Percentiles rank a stretch among this genome's conserved stretches.
Conservation (phyloP, 2,888 invertebrate genomes). For the Drosophila villosipedis region DNA sequence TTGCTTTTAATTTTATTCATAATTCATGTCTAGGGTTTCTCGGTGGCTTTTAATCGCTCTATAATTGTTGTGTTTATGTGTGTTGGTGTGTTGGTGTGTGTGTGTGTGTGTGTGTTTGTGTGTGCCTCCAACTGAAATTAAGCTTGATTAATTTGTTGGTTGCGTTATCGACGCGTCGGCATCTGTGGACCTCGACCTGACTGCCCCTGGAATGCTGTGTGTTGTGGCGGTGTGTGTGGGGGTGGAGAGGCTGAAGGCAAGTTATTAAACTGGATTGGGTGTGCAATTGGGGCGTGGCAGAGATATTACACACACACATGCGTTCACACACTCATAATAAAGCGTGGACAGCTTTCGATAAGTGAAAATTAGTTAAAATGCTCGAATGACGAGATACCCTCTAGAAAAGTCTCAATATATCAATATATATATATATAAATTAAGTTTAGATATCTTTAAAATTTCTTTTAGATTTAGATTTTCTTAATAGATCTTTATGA, state of each 20-base stretch:
- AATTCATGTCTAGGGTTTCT: conserved; percentile 74
- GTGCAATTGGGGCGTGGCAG: conserved; percentile 72
- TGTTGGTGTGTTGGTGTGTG: conserved; percentile 26
- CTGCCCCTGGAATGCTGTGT: background rate
- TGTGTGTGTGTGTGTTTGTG: conserved; percentile 29
- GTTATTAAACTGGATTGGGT: conserved; percentile 77
- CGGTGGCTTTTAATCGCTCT: conserved; percentile 56
- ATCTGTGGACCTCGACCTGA: conserved; percentile 54
- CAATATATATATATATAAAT: too few relatives aligned
- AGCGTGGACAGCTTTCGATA: conserved; percentile 64
- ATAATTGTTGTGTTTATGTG: conserved; percentile 50
- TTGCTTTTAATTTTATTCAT: conserved; percentile 79
- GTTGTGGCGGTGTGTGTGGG: background rate
- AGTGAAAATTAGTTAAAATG: background rate
- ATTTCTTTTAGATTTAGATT: background rate
- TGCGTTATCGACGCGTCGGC: conserved; percentile 67
- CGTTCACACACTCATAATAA: conserved; percentile 45
- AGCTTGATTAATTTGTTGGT: conserved; percentile 76
- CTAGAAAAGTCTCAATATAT: background rate
- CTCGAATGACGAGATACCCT: background rate
- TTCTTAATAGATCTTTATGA: background rate
- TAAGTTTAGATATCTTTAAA: background rate
- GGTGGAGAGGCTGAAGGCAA: conserved; percentile 43
- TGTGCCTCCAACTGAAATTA: conserved; percentile 61
- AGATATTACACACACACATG: conserved; percentile 17